Conservation (phyloP, 2,888 invertebrate species). For the Auanema sp. region DNA sequence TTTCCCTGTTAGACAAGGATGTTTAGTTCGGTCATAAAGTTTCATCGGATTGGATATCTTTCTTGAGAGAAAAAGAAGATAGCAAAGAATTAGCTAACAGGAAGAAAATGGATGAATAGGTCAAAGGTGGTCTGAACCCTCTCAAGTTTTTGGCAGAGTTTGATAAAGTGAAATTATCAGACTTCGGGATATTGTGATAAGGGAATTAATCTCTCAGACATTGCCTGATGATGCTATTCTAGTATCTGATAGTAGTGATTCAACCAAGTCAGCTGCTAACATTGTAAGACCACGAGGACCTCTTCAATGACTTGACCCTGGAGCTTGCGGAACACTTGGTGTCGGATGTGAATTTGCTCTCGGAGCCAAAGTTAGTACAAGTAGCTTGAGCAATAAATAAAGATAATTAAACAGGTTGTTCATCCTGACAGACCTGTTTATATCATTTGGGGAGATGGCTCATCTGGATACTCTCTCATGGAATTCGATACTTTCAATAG, state of each 20-base stretch:
- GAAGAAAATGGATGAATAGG: conserved; percentile 46
- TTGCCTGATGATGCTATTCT: conserved; percentile 70
- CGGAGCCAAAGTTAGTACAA: conserved; percentile 68
- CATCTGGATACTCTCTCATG: conserved; percentile 70
- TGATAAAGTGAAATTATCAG: conserved; percentile 64
- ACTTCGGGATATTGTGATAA: too few relatives aligned
- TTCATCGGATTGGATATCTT: conserved; percentile 66
- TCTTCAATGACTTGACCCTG: conserved; percentile 67
- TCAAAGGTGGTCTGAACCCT: conserved; percentile 68
- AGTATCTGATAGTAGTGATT: conserved; percentile 73
- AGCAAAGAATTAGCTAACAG: conserved; percentile 66
- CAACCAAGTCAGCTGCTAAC: conserved; percentile 72
- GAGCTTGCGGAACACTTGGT: conserved; percentile 72
- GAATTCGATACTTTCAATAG: conserved; percentile 72
- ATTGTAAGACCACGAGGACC: conserved; percentile 67
- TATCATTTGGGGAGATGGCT: conserved; percentile 72
- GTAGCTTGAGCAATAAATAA: too few relatives aligned
- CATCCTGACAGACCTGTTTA: conserved; percentile 69
- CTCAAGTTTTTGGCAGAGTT: conserved; percentile 68
- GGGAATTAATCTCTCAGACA: conserved; percentile 27
- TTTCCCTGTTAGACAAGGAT: conserved; percentile 3
- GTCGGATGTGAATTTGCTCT: conserved; percentile 73
- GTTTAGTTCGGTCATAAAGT: conserved; percentile 19
- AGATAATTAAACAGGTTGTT: conserved; percentile 61
- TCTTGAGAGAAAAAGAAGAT: conserved; percentile 67